Base-by-base conservation (phyloP, 2,888 invertebrate genomes). In the Thyatira batis region DNA sequence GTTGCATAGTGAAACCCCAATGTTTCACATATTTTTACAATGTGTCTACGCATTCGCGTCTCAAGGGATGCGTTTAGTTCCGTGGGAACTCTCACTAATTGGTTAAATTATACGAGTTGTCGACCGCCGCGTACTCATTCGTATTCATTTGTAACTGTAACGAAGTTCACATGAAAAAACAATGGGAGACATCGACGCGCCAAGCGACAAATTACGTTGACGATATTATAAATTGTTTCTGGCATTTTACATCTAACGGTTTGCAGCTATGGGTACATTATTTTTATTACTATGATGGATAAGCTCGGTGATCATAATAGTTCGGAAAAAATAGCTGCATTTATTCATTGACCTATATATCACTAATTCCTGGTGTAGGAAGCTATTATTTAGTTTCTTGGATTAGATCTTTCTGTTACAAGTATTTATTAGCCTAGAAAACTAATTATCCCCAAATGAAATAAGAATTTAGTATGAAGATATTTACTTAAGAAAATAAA, bases 11-110 rank as follows among this genome's bases (percentile, higher is more conserved):
- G 45, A 23, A 49, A 20, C 30, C 51, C 17, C 28, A 30, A 44
- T 21, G 45, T 23, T 45, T 23, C 10, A 52, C 61, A 69, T 65
- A 65, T 63, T 63, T 62, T 67, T 71, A 70, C 64, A 63, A 58
- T 54, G 63, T 60, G 56, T 61, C 62, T 58, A 54, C 52, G 27
- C 50, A 58, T 74, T 73, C 62, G 67, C 70, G 73, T 82, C 87
- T 77, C 86, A 54, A 74, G 85, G 85, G 87, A 84, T 79, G 71
- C 55, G 58, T 61, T 65, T 52, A 65, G 69, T 76, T 80, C 71
- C 89, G 88, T 90, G 90, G 85, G 90, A 90, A 87, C 84, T 59
- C 50, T 59, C 51, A 56, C 74, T 88, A 89, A 90, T 89, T 89
- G 87, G 80, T 82, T 85, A 78, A 89, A 83, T 85, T 81, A 85